Evolutionary conservation across 2,113 vertebrate genomes (phyloP).

Genomic region (Tylochromis polylepis): DNA sequence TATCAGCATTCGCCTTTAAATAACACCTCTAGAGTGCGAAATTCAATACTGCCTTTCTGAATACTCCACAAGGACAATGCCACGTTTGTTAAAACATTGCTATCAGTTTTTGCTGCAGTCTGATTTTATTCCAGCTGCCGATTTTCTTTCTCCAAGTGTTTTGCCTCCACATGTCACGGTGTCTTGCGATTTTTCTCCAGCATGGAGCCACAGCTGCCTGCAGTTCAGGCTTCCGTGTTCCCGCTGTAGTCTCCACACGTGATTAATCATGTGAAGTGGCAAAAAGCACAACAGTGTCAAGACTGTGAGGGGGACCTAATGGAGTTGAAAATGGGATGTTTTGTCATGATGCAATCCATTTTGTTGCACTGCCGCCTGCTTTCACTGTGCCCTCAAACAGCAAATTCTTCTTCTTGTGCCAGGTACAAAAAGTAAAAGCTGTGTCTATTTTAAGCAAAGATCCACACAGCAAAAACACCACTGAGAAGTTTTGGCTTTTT

Average conservation of each 20-base stretch:
- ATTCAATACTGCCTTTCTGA: not conserved
- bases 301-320: slow-evolving; percentile 57
- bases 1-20: not conserved
- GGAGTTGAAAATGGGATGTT: slow-evolving; percentile 70
- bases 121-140: not conserved
- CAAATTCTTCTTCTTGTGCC: slow-evolving; percentile 12
- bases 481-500: slow-evolving; percentile 8
- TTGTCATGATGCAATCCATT: slow-evolving; percentile 59
- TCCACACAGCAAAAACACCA: not conserved
- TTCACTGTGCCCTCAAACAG: slow-evolving; percentile 10
- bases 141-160: not conserved
- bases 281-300: slow-evolving; percentile 63
- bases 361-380: slow-evolving; percentile 12
- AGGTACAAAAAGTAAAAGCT: not conserved
- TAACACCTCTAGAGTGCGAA: not conserved
- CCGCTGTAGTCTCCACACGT: slow-evolving; percentile 51
- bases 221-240: slow-evolving; percentile 34
- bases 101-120: not conserved
- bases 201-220: slow-evolving; percentile 27
- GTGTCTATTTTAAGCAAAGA: slow-evolving; percentile 27
- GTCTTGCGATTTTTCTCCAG: slow-evolving; percentile 14
- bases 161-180: slow-evolving; percentile 7
- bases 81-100: not conserved
- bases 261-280: slow-evolving; percentile 70
- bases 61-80: not conserved